These are phyloP conservation scores for Luscinia megarhynchos DNA, from an alignment of 2,797 vertebrate species.

Conservation along the genomic window DNA sequence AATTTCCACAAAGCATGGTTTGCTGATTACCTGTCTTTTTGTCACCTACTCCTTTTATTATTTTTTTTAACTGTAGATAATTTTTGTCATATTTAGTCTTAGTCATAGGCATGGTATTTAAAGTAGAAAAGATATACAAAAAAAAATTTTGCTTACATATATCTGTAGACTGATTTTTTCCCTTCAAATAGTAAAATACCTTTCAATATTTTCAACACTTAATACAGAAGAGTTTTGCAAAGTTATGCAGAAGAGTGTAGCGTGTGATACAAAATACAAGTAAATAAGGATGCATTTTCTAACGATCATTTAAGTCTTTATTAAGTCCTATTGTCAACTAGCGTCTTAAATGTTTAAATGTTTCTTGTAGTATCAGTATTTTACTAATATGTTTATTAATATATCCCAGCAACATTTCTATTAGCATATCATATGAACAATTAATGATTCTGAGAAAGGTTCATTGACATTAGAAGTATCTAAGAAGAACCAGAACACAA, in stretches of 20 bases:
- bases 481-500: background rate
- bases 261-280: background rate
- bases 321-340: background rate
- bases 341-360: background rate
- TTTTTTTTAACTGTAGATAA: background rate
- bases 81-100: background rate
- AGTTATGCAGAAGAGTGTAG: background rate
- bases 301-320: background rate
- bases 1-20: background rate
- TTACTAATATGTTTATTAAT: background rate
- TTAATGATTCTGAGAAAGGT: background rate
- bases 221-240: background rate
- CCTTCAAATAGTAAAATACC: background rate
- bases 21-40: background rate
- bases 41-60: accelerated
- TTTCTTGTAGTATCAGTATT: background rate
- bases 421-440: background rate
- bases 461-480: background rate
- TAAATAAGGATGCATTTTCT: background rate
- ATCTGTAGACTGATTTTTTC: background rate
- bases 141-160: background rate
- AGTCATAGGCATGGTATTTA: background rate
- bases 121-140: background rate
- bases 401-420: background rate
- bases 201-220: background rate